These are phyloP conservation scores for Clarias gariepinus DNA, from an alignment of 2,113 vertebrate species.

Conservation along the genomic window DNA sequence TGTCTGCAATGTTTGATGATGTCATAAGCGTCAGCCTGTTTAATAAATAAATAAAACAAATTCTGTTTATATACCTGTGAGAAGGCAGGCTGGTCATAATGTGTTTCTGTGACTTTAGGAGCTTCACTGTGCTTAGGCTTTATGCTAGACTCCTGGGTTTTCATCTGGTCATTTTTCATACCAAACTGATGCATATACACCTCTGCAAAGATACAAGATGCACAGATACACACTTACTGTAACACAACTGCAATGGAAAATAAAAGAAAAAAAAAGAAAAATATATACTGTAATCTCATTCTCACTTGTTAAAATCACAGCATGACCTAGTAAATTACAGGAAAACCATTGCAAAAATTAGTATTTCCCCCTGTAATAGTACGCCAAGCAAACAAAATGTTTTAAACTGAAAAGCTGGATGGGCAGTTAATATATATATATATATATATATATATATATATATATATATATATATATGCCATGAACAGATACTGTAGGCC, in stretches of 20 bases:
- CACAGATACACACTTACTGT: neutral
- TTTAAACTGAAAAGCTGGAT: no score
- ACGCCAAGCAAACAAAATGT: no score
- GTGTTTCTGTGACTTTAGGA: neutral
- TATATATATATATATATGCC: no score
- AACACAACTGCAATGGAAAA: neutral
- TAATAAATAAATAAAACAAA: neutral
- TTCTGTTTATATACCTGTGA: conserved; percentile 32
- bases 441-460: no score
- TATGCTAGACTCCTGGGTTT: neutral
- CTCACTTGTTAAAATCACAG: no score
- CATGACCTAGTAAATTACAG: no score
- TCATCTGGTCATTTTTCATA: neutral
- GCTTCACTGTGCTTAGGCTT: neutral
- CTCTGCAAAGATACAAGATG: conserved; percentile 15
- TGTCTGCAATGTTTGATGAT: neutral
- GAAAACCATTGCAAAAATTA: no score
- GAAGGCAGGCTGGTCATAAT: neutral
- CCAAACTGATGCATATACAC: neutral
- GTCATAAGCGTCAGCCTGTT: neutral
- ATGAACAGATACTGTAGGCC: no score
- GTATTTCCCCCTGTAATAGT: no score
- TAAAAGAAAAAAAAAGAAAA: neutral
- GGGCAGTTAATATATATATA: no score
- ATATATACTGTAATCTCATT: neutral